Evolutionary conservation across 2,888 invertebrate species (phyloP).

Genomic region (Cheilosia grossa): DNA sequence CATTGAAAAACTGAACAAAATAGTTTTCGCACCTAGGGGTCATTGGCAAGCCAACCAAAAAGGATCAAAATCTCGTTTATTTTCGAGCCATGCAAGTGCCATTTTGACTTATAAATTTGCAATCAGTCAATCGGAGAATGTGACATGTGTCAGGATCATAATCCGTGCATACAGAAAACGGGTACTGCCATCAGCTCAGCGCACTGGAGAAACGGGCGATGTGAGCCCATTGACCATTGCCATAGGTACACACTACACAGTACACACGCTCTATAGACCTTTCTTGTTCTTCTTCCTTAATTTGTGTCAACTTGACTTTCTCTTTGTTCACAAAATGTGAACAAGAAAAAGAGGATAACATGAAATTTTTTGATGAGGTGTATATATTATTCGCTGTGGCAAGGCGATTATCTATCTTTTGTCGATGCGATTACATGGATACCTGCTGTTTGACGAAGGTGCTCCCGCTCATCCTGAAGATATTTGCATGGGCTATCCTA

Average conservation of each 20-base stretch:
- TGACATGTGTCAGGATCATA: slow-evolving; percentile 70
- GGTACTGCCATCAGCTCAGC: slow-evolving; percentile 29
- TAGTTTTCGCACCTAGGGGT: slow-evolving; percentile 52
- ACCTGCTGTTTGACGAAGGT: slow-evolving; percentile 69
- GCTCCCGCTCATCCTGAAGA: slow-evolving; percentile 36
- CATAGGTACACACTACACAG: slow-evolving; percentile 24
- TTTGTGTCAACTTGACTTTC: slow-evolving; percentile 72
- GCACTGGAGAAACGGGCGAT: background rate
- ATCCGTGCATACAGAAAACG: slow-evolving; percentile 59
- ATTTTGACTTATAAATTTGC: slow-evolving; percentile 54
- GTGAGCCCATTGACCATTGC: slow-evolving; percentile 52
- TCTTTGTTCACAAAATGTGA: slow-evolving; percentile 18
- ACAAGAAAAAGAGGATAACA: slow-evolving; percentile 51
- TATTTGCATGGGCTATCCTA: slow-evolving; percentile 57
- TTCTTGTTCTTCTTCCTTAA: slow-evolving; percentile 61
- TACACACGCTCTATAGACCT: slow-evolving; percentile 29
- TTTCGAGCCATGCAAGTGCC: background rate
- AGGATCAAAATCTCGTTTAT: slow-evolving; percentile 32
- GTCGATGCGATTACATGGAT: slow-evolving; percentile 26
- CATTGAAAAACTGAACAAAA: slow-evolving; percentile 25
- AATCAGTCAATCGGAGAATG: slow-evolving; percentile 72
- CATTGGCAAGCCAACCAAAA: slow-evolving; percentile 25
- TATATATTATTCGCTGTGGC: slow-evolving; percentile 33
- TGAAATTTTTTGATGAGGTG: slow-evolving; percentile 30
- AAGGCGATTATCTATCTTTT: slow-evolving; percentile 45